Evolutionary conservation across 2,113 vertebrate genomes (phyloP).

Genomic region (Charina bottae): DNA sequence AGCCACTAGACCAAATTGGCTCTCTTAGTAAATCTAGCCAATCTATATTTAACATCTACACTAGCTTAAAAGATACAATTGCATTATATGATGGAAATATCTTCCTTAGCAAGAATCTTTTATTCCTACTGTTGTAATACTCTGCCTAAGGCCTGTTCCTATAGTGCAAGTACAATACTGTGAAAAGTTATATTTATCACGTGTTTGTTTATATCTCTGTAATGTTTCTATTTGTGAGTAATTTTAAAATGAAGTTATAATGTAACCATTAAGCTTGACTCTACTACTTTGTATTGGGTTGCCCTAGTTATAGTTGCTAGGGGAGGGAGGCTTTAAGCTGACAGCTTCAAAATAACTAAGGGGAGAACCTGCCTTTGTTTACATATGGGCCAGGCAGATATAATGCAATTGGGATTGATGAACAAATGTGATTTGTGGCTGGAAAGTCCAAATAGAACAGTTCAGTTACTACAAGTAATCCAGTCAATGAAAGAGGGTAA

Average conservation of each 20-base stretch:
- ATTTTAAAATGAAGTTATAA: neutral
- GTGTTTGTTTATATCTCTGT: neutral
- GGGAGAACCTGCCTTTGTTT: neutral
- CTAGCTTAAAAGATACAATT: neutral
- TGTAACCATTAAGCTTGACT: neutral
- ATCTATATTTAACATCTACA: neutral
- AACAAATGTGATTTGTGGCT: neutral
- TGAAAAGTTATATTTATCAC: neutral
- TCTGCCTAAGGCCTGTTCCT: neutral
- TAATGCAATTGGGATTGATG: neutral
- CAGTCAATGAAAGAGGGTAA: neutral
- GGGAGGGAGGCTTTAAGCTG: neutral
- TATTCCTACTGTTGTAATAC: neutral
- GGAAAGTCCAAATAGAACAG: neutral
- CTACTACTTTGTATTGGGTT: neutral
- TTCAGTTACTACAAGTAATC: neutral
- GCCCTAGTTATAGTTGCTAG: neutral
- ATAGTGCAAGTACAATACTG: neutral
- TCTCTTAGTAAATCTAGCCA: neutral
- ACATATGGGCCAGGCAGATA: neutral
- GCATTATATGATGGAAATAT: neutral
- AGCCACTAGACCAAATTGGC: neutral
- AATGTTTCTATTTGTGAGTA: neutral
- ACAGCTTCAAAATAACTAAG: neutral
- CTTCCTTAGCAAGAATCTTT: neutral